Evolutionary conservation across 2,888 invertebrate genomes (phyloP).

Genomic region (Hirtodrosophila cameraria): DNA sequence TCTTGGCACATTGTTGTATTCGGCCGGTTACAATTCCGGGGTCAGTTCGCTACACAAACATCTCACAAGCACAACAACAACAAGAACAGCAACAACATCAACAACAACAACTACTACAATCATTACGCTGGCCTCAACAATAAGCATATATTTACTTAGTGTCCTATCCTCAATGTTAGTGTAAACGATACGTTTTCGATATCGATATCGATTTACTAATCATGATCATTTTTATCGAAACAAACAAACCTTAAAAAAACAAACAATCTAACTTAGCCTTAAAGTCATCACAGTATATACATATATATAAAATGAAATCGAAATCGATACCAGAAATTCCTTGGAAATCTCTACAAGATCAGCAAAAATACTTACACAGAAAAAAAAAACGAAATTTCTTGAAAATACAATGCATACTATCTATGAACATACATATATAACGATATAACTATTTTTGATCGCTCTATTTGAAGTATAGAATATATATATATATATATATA

Average conservation of each 20-base stretch:
- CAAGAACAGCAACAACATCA: slow-evolving; percentile 72
- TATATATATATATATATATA: slow-evolving; percentile 29
- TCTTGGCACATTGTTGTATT: slow-evolving; percentile 84
- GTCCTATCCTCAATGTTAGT: slow-evolving; percentile 82
- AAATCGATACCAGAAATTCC: slow-evolving; percentile 19
- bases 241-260: slow-evolving; percentile 9
- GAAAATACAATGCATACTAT: slow-evolving; percentile 53
- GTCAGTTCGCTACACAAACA: slow-evolving; percentile 82
- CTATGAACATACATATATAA: slow-evolving; percentile 23
- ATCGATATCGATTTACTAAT: slow-evolving; percentile 15
- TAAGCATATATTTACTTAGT: slow-evolving; percentile 82
- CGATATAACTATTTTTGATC: slow-evolving; percentile 41
- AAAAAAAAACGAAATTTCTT: slow-evolving; percentile 19
- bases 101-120: slow-evolving; percentile 74
- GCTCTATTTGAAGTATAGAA: slow-evolving; percentile 49
- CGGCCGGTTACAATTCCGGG: slow-evolving; percentile 84
- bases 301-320: slow-evolving; percentile 11
- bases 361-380: slow-evolving; percentile 30
- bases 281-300: no score
- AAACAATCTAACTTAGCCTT: slow-evolving; percentile 17
- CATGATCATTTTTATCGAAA: slow-evolving; percentile 26
- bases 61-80: slow-evolving; percentile 74
- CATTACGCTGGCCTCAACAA: slow-evolving; percentile 81
- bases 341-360: slow-evolving; percentile 20
- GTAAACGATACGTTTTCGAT: slow-evolving; percentile 49